These are phyloP conservation scores for Panthera uncia DNA, from an alignment of 2,113 vertebrate species.

Conservation along the genomic window DNA sequence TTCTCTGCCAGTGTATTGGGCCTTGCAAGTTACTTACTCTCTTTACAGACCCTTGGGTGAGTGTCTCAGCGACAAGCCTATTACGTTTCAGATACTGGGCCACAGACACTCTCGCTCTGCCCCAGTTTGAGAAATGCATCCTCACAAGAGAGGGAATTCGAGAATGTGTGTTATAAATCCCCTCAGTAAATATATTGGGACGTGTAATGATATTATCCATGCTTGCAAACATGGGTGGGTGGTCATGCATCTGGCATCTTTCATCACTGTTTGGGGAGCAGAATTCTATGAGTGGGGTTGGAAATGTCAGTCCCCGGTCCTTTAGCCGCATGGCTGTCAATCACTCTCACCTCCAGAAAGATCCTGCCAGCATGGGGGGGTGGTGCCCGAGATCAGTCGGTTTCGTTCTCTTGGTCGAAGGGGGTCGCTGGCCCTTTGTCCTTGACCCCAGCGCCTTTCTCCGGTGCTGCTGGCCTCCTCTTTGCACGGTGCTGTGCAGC, in stretches of 20 bases:
- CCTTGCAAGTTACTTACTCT: background rate
- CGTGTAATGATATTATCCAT: background rate
- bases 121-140: background rate
- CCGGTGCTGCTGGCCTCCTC: background rate
- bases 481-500: rapidly evolving
- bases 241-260: background rate
- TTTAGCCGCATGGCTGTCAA: rapidly evolving
- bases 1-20: background rate
- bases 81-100: background rate
- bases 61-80: background rate
- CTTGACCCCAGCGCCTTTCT: background rate
- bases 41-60: background rate
- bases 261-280: background rate
- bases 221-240: no score
- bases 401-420: background rate
- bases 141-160: background rate
- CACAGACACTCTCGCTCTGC: background rate
- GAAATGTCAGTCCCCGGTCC: background rate
- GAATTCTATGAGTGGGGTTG: background rate
- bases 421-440: no score
- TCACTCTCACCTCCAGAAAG: background rate
- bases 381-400: background rate
- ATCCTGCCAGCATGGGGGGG: background rate
- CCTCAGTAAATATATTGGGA: background rate
- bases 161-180: background rate